Conservation (phyloP, 2,113 vertebrate species). For the Euleptes europaea region DNA sequence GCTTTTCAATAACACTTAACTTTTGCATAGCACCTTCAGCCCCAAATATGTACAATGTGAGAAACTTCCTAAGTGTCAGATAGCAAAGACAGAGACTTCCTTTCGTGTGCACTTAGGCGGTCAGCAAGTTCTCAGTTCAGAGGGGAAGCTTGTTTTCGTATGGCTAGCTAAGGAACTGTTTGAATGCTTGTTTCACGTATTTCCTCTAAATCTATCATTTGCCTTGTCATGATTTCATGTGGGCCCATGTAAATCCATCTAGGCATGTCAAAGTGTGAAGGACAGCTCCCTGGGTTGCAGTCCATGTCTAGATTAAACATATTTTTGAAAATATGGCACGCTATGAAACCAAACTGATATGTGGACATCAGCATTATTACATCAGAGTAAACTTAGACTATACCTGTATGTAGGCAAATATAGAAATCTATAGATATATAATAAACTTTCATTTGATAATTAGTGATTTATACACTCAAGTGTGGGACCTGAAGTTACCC, state of each 20-base stretch:
- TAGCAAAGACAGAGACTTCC: neutral
- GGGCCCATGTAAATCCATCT: neutral
- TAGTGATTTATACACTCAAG: accelerated
- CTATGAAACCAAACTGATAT: neutral
- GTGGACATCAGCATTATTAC: neutral
- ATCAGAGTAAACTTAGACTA: neutral
- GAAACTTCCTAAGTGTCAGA: neutral
- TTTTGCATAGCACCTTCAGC: neutral
- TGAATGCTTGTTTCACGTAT: neutral
- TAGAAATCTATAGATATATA: accelerated
- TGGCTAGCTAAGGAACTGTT: neutral
- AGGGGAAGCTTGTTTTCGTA: neutral
- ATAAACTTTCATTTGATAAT: neutral
- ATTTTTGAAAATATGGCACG: neutral
- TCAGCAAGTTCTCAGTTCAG: neutral
- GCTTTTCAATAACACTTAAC: neutral
- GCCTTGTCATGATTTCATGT: conserved; percentile 11
- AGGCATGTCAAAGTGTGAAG: neutral
- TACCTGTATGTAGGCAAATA: neutral
- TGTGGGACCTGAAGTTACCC: accelerated
- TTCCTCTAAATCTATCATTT: neutral
- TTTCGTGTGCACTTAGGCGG: neutral
- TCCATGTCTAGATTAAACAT: accelerated
- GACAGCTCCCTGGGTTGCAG: neutral
- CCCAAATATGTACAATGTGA: neutral